Base-by-base conservation (phyloP, 2,113 vertebrate genomes). In the Limnothrissa miodon region DNA sequence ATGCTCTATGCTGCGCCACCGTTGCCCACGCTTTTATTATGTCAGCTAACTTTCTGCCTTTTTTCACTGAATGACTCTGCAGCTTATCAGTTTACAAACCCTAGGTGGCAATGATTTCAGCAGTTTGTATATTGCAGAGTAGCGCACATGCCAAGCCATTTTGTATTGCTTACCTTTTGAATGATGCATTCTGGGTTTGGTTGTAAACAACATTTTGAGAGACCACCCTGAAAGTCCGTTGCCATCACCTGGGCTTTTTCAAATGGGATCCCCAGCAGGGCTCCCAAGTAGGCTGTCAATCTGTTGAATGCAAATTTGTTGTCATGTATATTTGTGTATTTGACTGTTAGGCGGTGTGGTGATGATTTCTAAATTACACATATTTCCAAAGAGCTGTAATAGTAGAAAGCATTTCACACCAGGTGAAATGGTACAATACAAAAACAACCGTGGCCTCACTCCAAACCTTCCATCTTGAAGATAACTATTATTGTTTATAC, bases 201-300 rank as follows among this genome's bases (percentile, higher is more conserved):
- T 25, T 87, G 51, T 78, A 86, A 87, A 83, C 87, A 88, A 25
- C 84, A 87, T 83, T 88, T 90, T 82, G 82, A 36, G 0, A 90
- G 84, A 6, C 81, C 87, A n/a, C 82, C 79, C 33, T 88, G 84
- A 46, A 86, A 85, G 29, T 79, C 45, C 19, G 56, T 80, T 13
- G 81, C 81, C 44, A 88, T 53, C 19, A 8, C 2, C 6, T 45
- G 56, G 53, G 83, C 85, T 8, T 88, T 82, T 81, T 86, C 78
- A 66, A 87, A 87, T n/a, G 83, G 46, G 2, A 82, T 42, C 46
- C 62, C 62, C 6, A 84, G 53, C n/a, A 88, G 78, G 36, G 74
- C 84, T 79, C 86, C 87, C 82, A 80, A 87, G 81, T 86, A 85
- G 39, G 81, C 62, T 78, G 81, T 53, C 59, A 88, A 39, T 11